Percentiles rank a stretch among this genome's conserved stretches.
Conservation (phyloP, 2,113 vertebrate genomes). For the Cinclus mexicanus region DNA sequence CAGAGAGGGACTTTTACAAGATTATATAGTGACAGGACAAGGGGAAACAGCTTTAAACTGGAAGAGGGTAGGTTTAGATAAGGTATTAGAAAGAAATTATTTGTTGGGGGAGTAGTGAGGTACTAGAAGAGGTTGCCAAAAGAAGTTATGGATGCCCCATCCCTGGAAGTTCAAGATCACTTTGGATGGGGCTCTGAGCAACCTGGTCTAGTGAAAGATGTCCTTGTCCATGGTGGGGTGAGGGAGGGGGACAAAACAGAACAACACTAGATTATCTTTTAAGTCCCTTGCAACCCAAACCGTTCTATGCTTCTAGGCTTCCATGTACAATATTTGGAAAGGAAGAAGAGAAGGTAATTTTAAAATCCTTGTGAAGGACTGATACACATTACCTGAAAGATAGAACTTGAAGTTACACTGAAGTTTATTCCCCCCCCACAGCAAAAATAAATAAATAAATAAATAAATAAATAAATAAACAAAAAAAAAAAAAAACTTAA, state of each 20-base stretch:
- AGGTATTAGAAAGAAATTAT: neutral
- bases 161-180: neutral
- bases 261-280: neutral
- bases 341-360: neutral
- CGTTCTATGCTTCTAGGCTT: neutral
- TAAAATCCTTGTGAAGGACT: neutral
- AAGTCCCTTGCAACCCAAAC: neutral
- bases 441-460: too few relatives aligned
- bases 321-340: neutral
- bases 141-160: neutral
- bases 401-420: neutral
- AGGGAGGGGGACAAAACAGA: neutral
- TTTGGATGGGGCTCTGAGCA: neutral
- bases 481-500: neutral
- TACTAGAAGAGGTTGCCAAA: neutral
- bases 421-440: neutral
- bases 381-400: neutral
- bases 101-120: neutral
- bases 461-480: neutral
- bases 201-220: neutral
- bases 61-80: neutral
- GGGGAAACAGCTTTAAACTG: neutral
- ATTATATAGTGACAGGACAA: neutral
- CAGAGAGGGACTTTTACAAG: neutral
- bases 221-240: neutral